Evolutionary conservation across 2,888 invertebrate genomes (phyloP).

Genomic region (Allygus modestus): DNA sequence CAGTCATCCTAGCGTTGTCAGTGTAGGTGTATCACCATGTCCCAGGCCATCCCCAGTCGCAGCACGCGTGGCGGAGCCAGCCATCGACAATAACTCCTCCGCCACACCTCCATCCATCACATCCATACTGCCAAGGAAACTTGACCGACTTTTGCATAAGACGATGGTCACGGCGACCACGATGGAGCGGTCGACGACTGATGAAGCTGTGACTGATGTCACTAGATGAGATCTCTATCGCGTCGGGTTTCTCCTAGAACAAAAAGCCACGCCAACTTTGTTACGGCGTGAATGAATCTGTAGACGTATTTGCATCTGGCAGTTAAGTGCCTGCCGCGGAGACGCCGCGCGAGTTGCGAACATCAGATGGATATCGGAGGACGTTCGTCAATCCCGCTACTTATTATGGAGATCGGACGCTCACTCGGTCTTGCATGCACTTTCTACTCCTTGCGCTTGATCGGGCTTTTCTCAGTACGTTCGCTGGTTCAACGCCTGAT

Average conservation of each 20-base stretch:
- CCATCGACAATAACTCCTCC: slow-evolving; percentile 17
- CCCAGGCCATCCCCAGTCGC: slow-evolving; percentile 11
- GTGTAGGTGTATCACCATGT: not conserved
- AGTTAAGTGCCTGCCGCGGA: not conserved
- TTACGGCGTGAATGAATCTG: slow-evolving; percentile 40
- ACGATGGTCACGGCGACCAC: slow-evolving; percentile 17
- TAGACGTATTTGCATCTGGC: not conserved
- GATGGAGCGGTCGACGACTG: not conserved
- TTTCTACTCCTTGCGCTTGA: slow-evolving; percentile 30
- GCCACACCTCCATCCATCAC: slow-evolving; percentile 1
- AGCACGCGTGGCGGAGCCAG: not conserved
- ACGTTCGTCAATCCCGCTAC: slow-evolving; percentile 56
- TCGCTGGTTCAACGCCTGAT: too few relatives aligned
- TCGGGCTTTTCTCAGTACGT: not conserved
- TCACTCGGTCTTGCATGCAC: not conserved
- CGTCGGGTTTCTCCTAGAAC: not conserved
- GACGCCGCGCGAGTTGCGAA: slow-evolving; percentile 32
- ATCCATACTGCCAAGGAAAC: slow-evolving; percentile 47
- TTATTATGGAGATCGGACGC: slow-evolving; percentile 55
- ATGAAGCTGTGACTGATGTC: slow-evolving; percentile 23
- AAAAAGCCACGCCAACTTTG: slow-evolving; percentile 21
- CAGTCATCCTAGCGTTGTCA: not conserved
- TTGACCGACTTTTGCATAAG: slow-evolving; percentile 51
- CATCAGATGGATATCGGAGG: slow-evolving; percentile 54
- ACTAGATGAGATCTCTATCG: slow-evolving; percentile 52